Conservation (phyloP, 1,140 invertebrate species). For the Trichomalopsis sarcophagae region DNA sequence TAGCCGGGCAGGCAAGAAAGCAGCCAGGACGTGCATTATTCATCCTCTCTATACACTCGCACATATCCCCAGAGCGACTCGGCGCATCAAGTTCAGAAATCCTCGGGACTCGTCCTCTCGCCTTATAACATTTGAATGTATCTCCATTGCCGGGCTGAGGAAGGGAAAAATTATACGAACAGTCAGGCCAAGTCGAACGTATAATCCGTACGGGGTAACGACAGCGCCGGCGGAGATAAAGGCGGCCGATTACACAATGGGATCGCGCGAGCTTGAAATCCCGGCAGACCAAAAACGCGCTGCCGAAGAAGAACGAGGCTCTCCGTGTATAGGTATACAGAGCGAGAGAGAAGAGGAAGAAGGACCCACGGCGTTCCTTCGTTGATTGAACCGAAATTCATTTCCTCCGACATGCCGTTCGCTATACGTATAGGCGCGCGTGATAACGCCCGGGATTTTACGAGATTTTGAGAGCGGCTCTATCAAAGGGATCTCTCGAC, state of each 20-base stretch:
- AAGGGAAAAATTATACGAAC: slow-evolving; percentile 40
- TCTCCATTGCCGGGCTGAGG: not conserved
- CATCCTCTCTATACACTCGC: not conserved
- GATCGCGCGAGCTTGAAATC: slow-evolving; percentile 51
- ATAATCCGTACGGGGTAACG: slow-evolving; percentile 42
- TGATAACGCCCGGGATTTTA: slow-evolving; percentile 59
- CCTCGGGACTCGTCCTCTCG: slow-evolving; percentile 40
- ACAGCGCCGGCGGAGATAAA: slow-evolving; percentile 23
- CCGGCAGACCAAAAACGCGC: slow-evolving; percentile 7
- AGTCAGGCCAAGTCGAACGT: slow-evolving; percentile 38
- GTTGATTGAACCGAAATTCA: slow-evolving; percentile 54
- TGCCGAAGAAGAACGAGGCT: not conserved
- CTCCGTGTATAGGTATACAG: not conserved
- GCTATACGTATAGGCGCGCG: not conserved
- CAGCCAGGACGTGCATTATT: slow-evolving; percentile 9
- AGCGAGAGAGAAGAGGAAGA: not conserved
- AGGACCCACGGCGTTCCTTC: not conserved
- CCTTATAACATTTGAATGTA: not conserved
- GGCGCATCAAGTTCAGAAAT: slow-evolving; percentile 15
- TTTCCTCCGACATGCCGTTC: slow-evolving; percentile 36
- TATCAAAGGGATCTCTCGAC: slow-evolving; percentile 56
- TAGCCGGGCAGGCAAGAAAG: not conserved
- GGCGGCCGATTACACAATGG: slow-evolving; percentile 59
- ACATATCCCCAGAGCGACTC: not conserved
- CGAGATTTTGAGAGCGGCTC: slow-evolving; percentile 60